phyloP scores from a whole-genome alignment of 2,797 vertebrate genomes.

The Taeniopygia guttata region DNA sequence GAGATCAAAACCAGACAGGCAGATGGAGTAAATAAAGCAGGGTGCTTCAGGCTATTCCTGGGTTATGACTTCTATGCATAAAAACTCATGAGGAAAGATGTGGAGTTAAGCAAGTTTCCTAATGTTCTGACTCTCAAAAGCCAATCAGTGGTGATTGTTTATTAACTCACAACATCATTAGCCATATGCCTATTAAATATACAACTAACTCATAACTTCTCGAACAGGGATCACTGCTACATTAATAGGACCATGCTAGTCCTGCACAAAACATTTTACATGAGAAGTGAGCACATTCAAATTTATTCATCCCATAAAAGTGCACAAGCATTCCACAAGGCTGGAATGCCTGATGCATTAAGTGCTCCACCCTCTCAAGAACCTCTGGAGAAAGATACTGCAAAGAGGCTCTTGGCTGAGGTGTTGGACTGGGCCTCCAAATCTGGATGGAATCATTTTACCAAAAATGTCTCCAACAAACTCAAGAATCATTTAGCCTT shows the following conservation, averaged over 20 bases:
- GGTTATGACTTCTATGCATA: not conserved
- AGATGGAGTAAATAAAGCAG: slow-evolving; percentile 37
- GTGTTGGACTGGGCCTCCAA: not conserved
- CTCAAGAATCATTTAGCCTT: not conserved
- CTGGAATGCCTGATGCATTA: not conserved
- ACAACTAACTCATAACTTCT: not conserved
- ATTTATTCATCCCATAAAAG: not conserved
- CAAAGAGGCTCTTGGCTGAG: not conserved
- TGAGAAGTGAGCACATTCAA: not conserved
- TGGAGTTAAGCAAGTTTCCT: not conserved
- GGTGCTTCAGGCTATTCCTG: not conserved
- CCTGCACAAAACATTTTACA: not conserved
- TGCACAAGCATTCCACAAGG: not conserved
- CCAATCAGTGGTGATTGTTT: not conserved
- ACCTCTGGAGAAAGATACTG: not conserved
- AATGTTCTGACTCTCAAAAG: slow-evolving; percentile 18
- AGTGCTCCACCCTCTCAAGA: not conserved
- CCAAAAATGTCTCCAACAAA: not conserved
- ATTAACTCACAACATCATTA: slow-evolving; percentile 38
- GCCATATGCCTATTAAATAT: slow-evolving; percentile 6
- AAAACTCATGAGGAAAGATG: slow-evolving; percentile 31
- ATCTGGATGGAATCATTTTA: not conserved
- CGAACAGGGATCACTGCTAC: not conserved
- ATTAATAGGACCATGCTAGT: not conserved
- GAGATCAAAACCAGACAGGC: not conserved